Evolutionary conservation across 2,113 vertebrate species (phyloP).

Genomic region (cat (Felis catus)): DNA sequence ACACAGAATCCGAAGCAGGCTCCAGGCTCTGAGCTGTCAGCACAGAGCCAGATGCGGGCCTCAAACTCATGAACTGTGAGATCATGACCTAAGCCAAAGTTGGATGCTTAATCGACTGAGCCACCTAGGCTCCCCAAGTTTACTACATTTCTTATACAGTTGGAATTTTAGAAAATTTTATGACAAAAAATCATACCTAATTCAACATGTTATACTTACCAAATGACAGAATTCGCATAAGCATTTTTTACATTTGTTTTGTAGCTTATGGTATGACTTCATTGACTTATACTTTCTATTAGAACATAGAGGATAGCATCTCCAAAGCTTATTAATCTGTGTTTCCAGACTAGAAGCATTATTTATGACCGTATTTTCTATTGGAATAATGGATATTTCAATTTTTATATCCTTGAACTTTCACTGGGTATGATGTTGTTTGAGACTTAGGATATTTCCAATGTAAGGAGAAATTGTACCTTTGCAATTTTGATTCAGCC

Average conservation of each 20-base stretch:
- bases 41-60: too few species aligned
- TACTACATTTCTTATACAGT: background rate
- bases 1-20: too few species aligned
- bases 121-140: background rate
- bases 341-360: background rate
- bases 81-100: too few species aligned
- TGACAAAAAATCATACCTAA: background rate
- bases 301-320: background rate
- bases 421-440: background rate
- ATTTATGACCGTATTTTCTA: background rate
- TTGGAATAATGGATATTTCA: background rate
- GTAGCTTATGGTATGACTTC: background rate
- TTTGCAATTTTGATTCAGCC: background rate
- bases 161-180: conserved; percentile 7
- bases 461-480: background rate
- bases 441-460: background rate
- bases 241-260: background rate
- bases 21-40: too few species aligned
- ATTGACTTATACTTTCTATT: background rate
- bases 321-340: background rate
- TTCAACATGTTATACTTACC: conserved; percentile 19
- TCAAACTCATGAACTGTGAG: too few species aligned
- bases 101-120: too few species aligned
- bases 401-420: background rate
- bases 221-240: background rate